Conservation (phyloP, 2,797 vertebrate genomes). For the Betta splendens region DNA sequence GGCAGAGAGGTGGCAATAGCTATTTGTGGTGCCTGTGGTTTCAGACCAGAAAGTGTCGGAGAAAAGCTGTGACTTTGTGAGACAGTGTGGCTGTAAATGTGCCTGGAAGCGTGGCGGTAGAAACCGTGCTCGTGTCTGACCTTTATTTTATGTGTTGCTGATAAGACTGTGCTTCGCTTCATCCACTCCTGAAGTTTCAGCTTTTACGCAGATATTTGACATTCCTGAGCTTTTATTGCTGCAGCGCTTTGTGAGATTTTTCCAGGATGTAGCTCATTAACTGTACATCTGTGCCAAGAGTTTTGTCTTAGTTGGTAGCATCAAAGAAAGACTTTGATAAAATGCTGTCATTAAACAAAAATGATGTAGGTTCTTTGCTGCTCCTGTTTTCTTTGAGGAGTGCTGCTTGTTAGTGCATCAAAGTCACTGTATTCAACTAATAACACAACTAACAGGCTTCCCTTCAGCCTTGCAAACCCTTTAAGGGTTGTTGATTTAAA, state of each 20-base stretch:
- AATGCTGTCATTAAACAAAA: slow-evolving; percentile 14
- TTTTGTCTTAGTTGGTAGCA: slow-evolving; percentile 1
- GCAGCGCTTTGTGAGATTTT: neutral
- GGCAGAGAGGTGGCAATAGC: slow-evolving; percentile 41
- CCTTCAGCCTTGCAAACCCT: neutral
- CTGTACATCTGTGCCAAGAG: slow-evolving; percentile 1
- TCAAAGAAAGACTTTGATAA: slow-evolving; percentile 14
- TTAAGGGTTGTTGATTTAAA: slow-evolving; percentile 24
- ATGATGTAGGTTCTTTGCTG: slow-evolving; percentile 11
- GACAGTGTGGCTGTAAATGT: slow-evolving; percentile 21
- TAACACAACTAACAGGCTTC: slow-evolving; percentile 15
- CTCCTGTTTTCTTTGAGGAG: slow-evolving; percentile 15
- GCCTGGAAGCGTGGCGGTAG: slow-evolving; percentile 22
- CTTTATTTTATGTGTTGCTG: slow-evolving; percentile 30
- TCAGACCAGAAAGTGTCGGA: slow-evolving; percentile 34
- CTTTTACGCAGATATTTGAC: neutral
- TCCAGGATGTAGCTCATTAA: slow-evolving; percentile 23
- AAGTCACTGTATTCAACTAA: slow-evolving; percentile 25
- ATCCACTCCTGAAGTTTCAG: neutral
- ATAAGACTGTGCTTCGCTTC: slow-evolving; percentile 4
- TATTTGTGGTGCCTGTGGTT: slow-evolving; percentile 53
- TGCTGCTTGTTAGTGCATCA: slow-evolving; percentile 24
- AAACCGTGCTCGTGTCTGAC: slow-evolving; percentile 29
- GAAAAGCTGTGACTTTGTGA: slow-evolving; percentile 33
- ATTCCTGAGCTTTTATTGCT: neutral